A percentile compares a stretch with the other conserved stretches of the same genome.
phyloP scores from a whole-genome alignment of 35 echinoderm and acorn worm species.

The Lytechinus pictus region DNA sequence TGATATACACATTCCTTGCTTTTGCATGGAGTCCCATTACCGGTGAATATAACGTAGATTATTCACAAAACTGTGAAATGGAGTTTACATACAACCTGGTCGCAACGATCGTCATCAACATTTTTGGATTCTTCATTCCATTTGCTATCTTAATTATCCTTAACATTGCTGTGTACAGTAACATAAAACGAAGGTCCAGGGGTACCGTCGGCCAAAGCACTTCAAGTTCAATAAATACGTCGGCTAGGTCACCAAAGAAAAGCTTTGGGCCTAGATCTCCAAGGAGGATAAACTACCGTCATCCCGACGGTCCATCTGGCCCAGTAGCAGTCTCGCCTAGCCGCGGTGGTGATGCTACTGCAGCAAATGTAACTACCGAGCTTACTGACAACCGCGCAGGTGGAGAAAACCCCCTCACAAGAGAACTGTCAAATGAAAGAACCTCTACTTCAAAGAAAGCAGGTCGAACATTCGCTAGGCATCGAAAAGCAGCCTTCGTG shows the following conservation, averaged over 20 bases:
- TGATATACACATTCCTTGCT: neutral
- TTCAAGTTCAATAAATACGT: neutral
- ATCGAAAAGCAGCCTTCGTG: neutral
- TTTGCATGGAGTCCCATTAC: conserved; percentile 36
- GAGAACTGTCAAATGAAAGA: neutral
- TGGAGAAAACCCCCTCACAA: neutral
- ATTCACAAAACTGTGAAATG: conserved; percentile 46
- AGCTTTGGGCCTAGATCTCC: neutral
- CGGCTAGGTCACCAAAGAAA: neutral
- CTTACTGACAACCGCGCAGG: neutral
- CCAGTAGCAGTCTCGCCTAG: neutral
- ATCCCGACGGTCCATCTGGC: neutral
- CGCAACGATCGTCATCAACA: neutral
- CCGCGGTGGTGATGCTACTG: neutral
- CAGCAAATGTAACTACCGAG: neutral
- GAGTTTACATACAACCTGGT: conserved; percentile 9
- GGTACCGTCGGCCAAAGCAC: neutral
- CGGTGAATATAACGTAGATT: conserved; percentile 1
- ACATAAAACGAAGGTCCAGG: neutral
- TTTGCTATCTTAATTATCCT: neutral
- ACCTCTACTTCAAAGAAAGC: too few species aligned
- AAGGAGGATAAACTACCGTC: neutral
- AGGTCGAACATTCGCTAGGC: neutral
- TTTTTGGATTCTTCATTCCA: conserved; percentile 38
- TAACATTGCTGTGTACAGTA: neutral